Percentiles rank a stretch among this genome's conserved stretches.
Conservation (phyloP, 2,797 vertebrate species). For the Lepilemur septentrionalis region DNA sequence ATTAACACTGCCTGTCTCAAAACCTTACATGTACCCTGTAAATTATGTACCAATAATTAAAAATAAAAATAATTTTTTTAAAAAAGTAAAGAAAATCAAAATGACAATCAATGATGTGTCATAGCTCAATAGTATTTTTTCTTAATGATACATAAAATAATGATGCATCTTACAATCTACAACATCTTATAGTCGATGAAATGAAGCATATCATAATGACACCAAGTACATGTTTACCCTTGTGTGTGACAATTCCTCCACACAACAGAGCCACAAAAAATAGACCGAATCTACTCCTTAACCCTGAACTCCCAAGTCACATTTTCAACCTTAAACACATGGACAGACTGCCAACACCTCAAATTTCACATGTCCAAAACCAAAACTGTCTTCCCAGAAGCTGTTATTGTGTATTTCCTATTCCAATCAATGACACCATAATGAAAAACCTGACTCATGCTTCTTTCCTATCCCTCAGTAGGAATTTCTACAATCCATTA, state of each 20-base stretch:
- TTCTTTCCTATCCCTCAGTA: neutral
- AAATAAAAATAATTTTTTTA: neutral
- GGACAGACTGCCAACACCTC: neutral
- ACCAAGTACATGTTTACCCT: neutral
- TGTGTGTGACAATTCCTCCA: neutral
- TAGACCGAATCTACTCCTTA: neutral
- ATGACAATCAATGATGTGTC: too few species aligned
- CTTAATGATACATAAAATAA: slow-evolving; percentile 29
- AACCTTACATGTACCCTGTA: neutral
- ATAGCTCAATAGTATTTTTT: neutral
- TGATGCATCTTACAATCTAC: neutral
- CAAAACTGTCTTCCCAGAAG: neutral
- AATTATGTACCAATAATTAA: neutral
- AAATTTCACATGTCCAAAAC: slow-evolving; percentile 23
- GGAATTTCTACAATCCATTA: slow-evolving; percentile 8
- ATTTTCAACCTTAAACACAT: neutral
- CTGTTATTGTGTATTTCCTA: neutral
- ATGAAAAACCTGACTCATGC: slow-evolving; percentile 4
- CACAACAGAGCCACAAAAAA: neutral
- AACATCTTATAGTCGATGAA: neutral
- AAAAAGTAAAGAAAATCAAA: neutral
- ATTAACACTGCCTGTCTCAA: neutral
- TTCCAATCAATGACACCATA: neutral
- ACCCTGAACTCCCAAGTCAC: neutral
- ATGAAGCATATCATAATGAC: neutral